Evolutionary conservation across 23 tunicate genomes (phyloP), one percentile per base, ranked within the genome.

Genomic region (Corella eumyota): DNA sequence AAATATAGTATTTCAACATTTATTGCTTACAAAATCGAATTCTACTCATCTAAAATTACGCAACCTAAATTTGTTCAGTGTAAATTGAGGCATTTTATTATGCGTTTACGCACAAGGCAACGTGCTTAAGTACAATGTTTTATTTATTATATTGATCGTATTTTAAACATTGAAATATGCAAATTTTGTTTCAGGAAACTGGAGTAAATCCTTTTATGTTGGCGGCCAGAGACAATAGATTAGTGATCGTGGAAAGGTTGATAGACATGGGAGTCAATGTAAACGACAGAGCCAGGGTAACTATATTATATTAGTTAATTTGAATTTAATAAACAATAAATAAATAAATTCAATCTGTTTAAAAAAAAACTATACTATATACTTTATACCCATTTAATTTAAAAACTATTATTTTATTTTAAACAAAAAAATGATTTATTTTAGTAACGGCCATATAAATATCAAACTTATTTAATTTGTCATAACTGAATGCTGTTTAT

Each of bases 231-330:
- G 96, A 87, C 67, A 87, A 87, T 50, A 62, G 76, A 35, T 31
- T 87, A 15, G 66, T 58, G n/a, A 64, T 87, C 30, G 86, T 87
- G 21, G 87, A 87, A 52, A 58, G 87, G 49, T 60, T 87, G 62
- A 61, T 87, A 1, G 96, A 87, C 29, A 54, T 87, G 80, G 96
- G 96, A 55, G 75, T 78, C 7, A 72, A 87, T 55, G 66, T 87
- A 38, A 78, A 87, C 72, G 81, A 78, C 36, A 51, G 74, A 38
- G 75, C 87, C n/a, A 60, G 58, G 76, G 95, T 85, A 30, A 68
- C 63, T 52, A 2, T 22, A 3, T 48, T 21, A 25, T 25, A 30
- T 32, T 25, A 7, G 11, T 60, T 60, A 29, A 29, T 60, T 29
- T 60, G 15, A 13, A 20, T 54, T 19, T 9, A 54, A 54, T n/a